Base-by-base conservation (phyloP, 2,113 vertebrate species). In the Centropus unirufus region DNA sequence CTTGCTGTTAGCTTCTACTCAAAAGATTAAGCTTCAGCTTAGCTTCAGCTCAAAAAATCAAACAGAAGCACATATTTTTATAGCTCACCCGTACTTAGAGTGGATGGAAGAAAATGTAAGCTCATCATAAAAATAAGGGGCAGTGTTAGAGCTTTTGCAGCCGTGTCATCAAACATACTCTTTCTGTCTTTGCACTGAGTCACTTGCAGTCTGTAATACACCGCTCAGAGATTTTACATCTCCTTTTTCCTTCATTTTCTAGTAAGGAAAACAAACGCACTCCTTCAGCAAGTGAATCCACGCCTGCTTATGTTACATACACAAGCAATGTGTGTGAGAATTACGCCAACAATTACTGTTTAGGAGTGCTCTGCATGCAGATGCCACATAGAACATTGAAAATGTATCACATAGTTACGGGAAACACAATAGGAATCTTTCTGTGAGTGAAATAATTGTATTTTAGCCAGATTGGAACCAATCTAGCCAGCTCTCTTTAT, bases 371-470 rank as follows among this genome's bases (percentile, higher is more conserved):
- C 76, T 92, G 95, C 85, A 92, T 93, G 85, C 85, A 89, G 61
- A 92, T 92, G 57, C 62, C 63, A 91, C 47, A 59, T 11, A 63
- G 59, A 77, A 6, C 78, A 80, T 72, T 94, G 92, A 72, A 83
- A 94, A 81, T 69, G 34, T 80, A 54, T 90, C 79, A 67, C 73
- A 34, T 21, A 78, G 72, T 86, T 83, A 74, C 16, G 44, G 46
- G 76, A 92, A 93, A 82, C 61, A 96, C 92, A 93, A 92, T 90
- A 86, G 76, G 83, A 93, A 93, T 87, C 79, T 70, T 95, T 78
- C 75, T 83, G 27, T 0, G 9, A 94, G 76, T 49, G 59, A 85
- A 86, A 85, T 87, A 90, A 95, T 94, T 84, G 29, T 86, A 74
- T 90, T 90, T 95, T 83, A 87, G 46, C 76, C 72, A 84, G 5